Evolutionary conservation across 2,888 invertebrate genomes (phyloP).

Genomic region (Neria commutata): DNA sequence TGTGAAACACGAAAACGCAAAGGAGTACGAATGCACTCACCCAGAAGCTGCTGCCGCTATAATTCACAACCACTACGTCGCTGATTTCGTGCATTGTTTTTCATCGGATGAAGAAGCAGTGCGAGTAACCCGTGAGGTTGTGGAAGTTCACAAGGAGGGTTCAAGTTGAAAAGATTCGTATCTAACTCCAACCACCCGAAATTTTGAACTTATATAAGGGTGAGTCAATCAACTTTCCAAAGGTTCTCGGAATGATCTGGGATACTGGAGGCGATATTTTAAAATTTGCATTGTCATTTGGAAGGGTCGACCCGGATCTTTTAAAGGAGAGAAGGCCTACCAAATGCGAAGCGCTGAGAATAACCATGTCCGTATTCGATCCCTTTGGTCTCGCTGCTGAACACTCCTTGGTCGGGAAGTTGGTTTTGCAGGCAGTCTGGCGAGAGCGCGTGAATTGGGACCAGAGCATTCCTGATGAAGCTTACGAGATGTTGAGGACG

Average conservation of each 20-base stretch:
- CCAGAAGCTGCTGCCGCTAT: neutral
- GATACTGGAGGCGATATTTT: slow-evolving; percentile 27
- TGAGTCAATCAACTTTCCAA: slow-evolving; percentile 12
- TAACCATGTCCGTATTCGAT: slow-evolving; percentile 30
- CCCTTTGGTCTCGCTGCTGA: slow-evolving; percentile 6
- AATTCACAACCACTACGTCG: neutral
- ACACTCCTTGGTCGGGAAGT: neutral
- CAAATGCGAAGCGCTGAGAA: slow-evolving; percentile 32
- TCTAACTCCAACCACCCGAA: neutral
- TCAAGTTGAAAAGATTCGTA: slow-evolving; percentile 13
- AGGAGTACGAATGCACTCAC: neutral
- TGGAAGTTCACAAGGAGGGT: slow-evolving; percentile 12
- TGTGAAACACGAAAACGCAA: neutral
- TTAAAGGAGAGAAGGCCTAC: slow-evolving; percentile 24
- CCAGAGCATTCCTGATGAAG: too few species aligned
- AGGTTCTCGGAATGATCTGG: slow-evolving; percentile 36
- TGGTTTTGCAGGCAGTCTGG: neutral
- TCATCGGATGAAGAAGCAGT: slow-evolving; percentile 9
- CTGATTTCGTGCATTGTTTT: neutral
- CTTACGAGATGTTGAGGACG: slow-evolving; percentile 4
- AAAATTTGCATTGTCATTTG: slow-evolving; percentile 22
- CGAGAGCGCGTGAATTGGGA: neutral
- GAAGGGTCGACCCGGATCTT: neutral
- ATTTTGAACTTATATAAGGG: slow-evolving; percentile 11
- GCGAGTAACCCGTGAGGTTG: slow-evolving; percentile 6